Base-by-base conservation (phyloP, 2,888 invertebrate genomes). In the Ommatoiulus sabulosus region DNA sequence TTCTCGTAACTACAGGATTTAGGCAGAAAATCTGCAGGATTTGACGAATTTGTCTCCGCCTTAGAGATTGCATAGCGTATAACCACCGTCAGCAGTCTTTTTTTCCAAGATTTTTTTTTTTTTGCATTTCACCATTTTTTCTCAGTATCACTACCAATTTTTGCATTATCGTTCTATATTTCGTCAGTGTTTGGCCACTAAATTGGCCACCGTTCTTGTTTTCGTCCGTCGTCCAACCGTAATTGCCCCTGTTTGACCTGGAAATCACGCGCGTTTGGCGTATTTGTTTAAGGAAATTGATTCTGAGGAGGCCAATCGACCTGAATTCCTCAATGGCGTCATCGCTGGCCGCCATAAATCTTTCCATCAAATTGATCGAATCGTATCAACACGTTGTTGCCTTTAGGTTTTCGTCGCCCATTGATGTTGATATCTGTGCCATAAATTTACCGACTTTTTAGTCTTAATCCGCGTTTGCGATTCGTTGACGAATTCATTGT, bases 281-380 rank as follows among this genome's bases (percentile, higher is more conserved):
- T n/a, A 72, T 72, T 72, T 72, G 72, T 72, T 72, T 72, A 72
- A 72, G 72, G 72, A 72, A 72, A 72, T 72, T 72, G 72, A 72
- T 72, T 72, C 72, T 24, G 20, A 10, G 72, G 72, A 72, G 72
- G 72, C 72, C 72, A 72, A 72, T 72, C 72, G 72, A 72, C 72
- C 72, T 72, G 72, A 72, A 72, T 72, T 72, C 72, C 72, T 6
- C 3, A n/a, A n/a, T 72, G 72, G 72, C 72, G 72, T 72, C 72
- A 72, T 72, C 20, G 24, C 72, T 72, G 72, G 72, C 72, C 72
- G 72, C 72, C 72, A 72, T 72, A 72, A 72, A 72, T 72, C 72
- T 72, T 24, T 72, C 72, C 72, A 72, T 72, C 72, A 72, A 72
- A 6, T 72, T 24, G 63, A 63, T 63, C 63, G 63, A 63, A 63